These are phyloP conservation scores for Oncorhynchus kisutch DNA, from an alignment of 2,113 vertebrate species.

Conservation along the genomic window DNA sequence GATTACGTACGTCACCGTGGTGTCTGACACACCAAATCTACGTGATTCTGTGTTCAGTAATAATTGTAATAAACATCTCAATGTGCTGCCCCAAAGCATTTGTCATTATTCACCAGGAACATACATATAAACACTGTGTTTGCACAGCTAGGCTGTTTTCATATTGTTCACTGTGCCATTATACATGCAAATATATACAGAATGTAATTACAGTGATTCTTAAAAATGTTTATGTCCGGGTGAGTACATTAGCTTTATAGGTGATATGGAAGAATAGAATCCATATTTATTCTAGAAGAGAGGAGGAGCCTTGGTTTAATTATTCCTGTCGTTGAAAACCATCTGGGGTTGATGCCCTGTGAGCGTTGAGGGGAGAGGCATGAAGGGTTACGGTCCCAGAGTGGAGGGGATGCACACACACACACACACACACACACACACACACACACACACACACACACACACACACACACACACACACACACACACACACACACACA, in stretches of 20 bases:
- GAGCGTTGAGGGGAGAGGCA: neutral
- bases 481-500: no score
- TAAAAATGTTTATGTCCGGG: constrained; percentile 54
- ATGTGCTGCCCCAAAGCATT: neutral
- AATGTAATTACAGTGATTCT: constrained; percentile 55
- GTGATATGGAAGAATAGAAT: constrained; percentile 27
- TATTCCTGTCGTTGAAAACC: constrained; percentile 54
- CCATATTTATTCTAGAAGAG: neutral
- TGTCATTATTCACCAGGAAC: neutral
- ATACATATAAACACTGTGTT: neutral
- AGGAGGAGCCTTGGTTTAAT: constrained; percentile 31
- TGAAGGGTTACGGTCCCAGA: neutral
- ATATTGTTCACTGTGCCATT: constrained; percentile 44
- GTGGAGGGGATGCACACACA: neutral
- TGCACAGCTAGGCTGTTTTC: neutral
- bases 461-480: neutral
- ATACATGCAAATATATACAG: constrained; percentile 60
- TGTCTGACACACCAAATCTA: neutral
- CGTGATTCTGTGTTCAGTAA: constrained; percentile 8
- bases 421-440: no score
- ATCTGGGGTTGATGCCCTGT: constrained; percentile 28
- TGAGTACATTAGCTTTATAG: constrained; percentile 13
- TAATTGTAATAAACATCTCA: constrained; percentile 34
- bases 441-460: no score
- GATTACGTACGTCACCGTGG: no score